phyloP scores from a whole-genome alignment of 2,797 vertebrate species.

The Geotrypetes seraphini region DNA sequence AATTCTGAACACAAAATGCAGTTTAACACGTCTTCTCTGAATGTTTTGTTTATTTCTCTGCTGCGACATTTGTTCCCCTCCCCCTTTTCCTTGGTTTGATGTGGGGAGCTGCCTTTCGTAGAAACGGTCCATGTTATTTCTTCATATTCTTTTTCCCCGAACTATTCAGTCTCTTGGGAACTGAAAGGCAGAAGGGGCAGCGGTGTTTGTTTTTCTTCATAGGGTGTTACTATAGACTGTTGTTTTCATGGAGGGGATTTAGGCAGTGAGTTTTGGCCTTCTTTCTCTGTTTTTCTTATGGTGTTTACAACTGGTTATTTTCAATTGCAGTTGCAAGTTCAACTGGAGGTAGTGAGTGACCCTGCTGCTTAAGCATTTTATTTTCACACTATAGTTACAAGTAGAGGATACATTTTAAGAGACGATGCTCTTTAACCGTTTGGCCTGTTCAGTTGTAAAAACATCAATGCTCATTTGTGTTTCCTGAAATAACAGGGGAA shows the following conservation, averaged over 20 bases:
- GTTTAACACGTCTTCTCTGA: neutral
- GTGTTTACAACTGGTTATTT: neutral
- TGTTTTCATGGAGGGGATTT: neutral
- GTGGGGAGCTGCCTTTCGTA: too few species aligned
- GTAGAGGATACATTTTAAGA: neutral
- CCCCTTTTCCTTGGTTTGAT: too few species aligned
- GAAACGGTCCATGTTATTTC: neutral
- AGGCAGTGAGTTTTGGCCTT: slow-evolving; percentile 2
- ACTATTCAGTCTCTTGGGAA: neutral
- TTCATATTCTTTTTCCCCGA: neutral
- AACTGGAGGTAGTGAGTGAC: neutral
- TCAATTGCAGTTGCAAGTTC: slow-evolving; percentile 1
- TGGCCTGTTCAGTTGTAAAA: neutral
- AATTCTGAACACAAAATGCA: too few species aligned
- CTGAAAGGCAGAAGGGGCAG: neutral
- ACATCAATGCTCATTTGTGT: neutral
- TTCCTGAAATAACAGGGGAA: neutral
- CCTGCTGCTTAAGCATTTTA: neutral
- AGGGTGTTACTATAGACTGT: slow-evolving; percentile 3
- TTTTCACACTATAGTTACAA: too few species aligned
- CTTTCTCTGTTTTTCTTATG: neutral
- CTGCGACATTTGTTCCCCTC: neutral
- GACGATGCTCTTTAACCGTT: neutral
- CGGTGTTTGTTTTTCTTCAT: slow-evolving; percentile 5
- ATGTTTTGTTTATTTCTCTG: neutral